Evolutionary conservation across 2,113 vertebrate species (phyloP), one percentile per base, ranked within the genome.

Genomic region (Eudyptes chrysolophus): DNA sequence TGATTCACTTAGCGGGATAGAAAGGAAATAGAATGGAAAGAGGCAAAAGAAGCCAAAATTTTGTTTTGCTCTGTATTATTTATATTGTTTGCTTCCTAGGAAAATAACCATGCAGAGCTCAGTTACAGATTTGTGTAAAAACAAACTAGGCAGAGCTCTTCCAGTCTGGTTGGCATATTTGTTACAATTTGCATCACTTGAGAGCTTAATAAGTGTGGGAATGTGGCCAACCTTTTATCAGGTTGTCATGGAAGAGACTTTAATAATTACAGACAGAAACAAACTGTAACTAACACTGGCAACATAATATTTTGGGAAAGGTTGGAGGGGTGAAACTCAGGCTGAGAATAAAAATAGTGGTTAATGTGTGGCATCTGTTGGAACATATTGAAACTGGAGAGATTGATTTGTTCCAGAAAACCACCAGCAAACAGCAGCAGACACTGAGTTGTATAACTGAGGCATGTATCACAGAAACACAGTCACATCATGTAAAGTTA

Each of bases 201-300:
- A 90, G 94, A 93, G 94, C 76, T 94, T 95, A 97, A 84, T 90
- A 90, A 90, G 75, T 94, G n/a, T 81, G 93, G 94, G 89, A 97
- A 85, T 36, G 70, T 76, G 74, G 89, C 90, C 96, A 96, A 84
- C 70, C 94, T 92, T 97, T 97, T 95, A 94, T 97, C 95, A 94
- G 94, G 90, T 95, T 97, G 96, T 95, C 90, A 79, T 17, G 84
- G 86, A 97, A 96, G 92, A 94, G 89, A 70, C 78, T 95, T 96
- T 94, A 95, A 94, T 96, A 96, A 96, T 95, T 96, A 85, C 87
- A 96, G 93, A 95, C 87, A 96, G 95, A 97, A 96, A 94, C 83
- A 97, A 96, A 97, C 96, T 97, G 89, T 95, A 98, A 94, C 96
- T 90, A 97, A 95, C 88, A 85, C 88, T 92, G 71, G 94, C 92